phyloP scores from a whole-genome alignment of 2,888 invertebrate genomes.

The Heliconius erato region DNA sequence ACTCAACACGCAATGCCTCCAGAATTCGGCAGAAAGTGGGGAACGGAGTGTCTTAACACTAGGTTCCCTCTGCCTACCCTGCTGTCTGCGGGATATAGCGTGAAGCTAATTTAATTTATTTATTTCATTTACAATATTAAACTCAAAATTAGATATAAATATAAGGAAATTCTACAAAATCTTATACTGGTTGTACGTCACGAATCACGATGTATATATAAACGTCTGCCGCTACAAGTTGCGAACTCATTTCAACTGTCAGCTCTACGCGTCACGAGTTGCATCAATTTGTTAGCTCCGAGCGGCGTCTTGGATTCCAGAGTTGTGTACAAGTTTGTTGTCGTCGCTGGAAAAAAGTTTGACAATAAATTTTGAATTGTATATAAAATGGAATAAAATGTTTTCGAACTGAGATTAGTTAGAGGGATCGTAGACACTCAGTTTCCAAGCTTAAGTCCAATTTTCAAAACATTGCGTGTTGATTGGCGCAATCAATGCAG shows the following conservation, averaged over 20 bases:
- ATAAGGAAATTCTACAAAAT: background rate
- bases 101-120: no score
- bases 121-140: background rate
- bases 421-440: no score
- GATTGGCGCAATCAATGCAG: no score
- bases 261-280: conserved; percentile 32
- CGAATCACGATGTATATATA: background rate
- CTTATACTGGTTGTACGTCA: background rate
- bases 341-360: conserved; percentile 13
- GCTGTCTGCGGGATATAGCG: no score
- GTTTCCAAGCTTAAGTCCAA: no score
- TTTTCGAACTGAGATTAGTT: background rate
- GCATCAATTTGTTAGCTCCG: conserved; percentile 37
- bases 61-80: no score
- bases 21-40: no score
- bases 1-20: no score
- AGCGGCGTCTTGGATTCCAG: conserved; percentile 29
- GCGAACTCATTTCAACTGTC: conserved; percentile 40
- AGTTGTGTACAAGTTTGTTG: conserved; percentile 8
- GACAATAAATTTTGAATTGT: conserved; percentile 4
- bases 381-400: conserved; percentile 5
- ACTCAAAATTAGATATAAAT: background rate
- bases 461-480: no score
- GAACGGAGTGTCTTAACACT: no score
- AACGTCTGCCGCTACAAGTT: conserved; percentile 31